Evolutionary conservation across 2,888 invertebrate genomes (phyloP).

Genomic region (Venustoraphidia nigricollis): DNA sequence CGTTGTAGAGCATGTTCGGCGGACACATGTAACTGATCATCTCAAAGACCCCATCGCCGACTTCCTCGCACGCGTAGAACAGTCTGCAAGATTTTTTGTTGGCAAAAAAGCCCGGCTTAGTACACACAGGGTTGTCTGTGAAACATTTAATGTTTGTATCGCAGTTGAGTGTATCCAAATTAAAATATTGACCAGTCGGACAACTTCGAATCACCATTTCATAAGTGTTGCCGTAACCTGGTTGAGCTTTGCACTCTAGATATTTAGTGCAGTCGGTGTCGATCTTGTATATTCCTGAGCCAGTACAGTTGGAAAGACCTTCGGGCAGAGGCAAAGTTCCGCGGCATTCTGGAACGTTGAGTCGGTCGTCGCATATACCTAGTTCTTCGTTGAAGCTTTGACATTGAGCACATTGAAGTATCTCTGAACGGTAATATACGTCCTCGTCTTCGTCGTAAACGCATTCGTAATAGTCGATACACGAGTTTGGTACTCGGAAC

Average conservation of each 20-base stretch:
- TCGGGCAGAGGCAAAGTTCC: conserved; percentile 5
- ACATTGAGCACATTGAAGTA: conserved; percentile 16
- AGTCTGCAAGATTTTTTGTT: conserved; percentile 8
- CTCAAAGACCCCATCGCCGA: conserved; percentile 2
- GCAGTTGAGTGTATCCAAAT: conserved; percentile 8
- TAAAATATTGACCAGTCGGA: conserved; percentile 9
- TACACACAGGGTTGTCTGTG: conserved; percentile 6
- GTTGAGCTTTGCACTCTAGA: conserved; percentile 12
- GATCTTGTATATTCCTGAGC: conserved; percentile 14
- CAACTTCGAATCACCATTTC: conserved; percentile 11
- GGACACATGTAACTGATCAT: conserved; percentile 8
- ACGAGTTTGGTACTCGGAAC: conserved; percentile 15
- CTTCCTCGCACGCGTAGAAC: conserved; percentile 9
- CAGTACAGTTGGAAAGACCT: conserved; percentile 13
- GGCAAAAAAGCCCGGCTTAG: conserved; percentile 8
- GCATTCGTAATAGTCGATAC: conserved; percentile 17
- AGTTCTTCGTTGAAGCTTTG: conserved; percentile 17
- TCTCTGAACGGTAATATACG: conserved; percentile 9
- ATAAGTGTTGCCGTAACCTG: neutral
- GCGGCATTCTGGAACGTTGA: conserved; percentile 21
- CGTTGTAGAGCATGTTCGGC: conserved; percentile 9
- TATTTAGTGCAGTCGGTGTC: conserved; percentile 14
- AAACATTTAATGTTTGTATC: conserved; percentile 4
- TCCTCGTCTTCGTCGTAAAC: conserved; percentile 9
- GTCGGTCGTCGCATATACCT: conserved; percentile 16